A percentile compares a stretch with the other conserved stretches of the same genome.
These are phyloP conservation scores for Protophormia terraenovae DNA, from an alignment of 2,888 invertebrate genomes.

Conservation along the genomic window DNA sequence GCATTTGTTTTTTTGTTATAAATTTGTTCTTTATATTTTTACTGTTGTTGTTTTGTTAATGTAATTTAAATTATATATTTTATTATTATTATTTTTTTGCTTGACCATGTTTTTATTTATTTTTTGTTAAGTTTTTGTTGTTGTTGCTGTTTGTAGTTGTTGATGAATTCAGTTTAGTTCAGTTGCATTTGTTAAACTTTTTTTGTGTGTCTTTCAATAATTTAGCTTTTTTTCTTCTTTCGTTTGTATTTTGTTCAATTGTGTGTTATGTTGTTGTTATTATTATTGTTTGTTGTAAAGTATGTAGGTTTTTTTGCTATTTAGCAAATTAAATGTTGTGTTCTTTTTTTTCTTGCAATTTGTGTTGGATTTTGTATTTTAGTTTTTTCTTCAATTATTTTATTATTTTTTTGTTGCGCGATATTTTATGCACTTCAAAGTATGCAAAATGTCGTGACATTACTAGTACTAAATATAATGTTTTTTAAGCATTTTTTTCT, in stretches of 20 bases:
- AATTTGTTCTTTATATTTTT: constrained; percentile 65
- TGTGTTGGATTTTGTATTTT: constrained; percentile 40
- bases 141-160: constrained; percentile 69
- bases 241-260: constrained; percentile 40
- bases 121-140: constrained; percentile 58
- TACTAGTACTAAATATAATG: constrained; percentile 70
- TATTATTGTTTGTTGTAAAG: constrained; percentile 35
- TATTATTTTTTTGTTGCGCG: constrained; percentile 62
- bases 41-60: constrained; percentile 67
- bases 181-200: constrained; percentile 68
- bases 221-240: constrained; percentile 23
- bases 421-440: constrained; percentile 69
- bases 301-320: constrained; percentile 71
- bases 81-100: constrained; percentile 56
- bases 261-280: constrained; percentile 43
- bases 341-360: constrained; percentile 57
- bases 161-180: constrained; percentile 58
- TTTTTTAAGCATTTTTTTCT: constrained; percentile 68
- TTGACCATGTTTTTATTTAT: constrained; percentile 62
- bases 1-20: constrained; percentile 60
- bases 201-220: constrained; percentile 60
- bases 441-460: constrained; percentile 69
- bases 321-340: constrained; percentile 79
- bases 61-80: constrained; percentile 62
- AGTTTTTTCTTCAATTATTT: constrained; percentile 29